Percentiles rank a stretch among this genome's conserved stretches.
Evolutionary conservation across 2,888 invertebrate species (phyloP).

Genomic region (Pediacus dermestoides): DNA sequence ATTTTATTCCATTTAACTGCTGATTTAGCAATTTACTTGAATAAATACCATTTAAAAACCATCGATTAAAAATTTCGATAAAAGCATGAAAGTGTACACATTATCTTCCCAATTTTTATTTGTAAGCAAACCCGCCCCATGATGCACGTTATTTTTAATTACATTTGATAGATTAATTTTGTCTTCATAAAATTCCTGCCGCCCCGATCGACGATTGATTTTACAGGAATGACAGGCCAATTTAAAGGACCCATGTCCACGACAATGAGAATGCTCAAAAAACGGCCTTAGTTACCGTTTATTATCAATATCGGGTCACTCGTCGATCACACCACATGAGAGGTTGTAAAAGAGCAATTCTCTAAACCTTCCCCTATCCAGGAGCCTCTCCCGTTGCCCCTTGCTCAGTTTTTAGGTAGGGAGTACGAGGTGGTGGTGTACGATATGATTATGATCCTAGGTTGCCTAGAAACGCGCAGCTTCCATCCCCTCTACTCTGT

Average conservation of each 20-base stretch:
- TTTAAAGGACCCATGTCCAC: slow-evolving; percentile 2
- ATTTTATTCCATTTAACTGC: no score
- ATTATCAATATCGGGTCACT: slow-evolving; percentile 41
- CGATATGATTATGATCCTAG: slow-evolving; percentile 51
- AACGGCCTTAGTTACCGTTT: slow-evolving; percentile 28
- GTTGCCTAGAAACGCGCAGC: slow-evolving; percentile 49
- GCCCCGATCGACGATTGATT: no score
- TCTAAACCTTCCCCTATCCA: slow-evolving; percentile 17
- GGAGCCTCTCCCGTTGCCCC: slow-evolving; percentile 24
- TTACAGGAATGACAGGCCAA: no score
- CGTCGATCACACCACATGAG: slow-evolving; percentile 35
- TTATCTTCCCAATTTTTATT: no score
- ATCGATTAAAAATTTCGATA: no score
- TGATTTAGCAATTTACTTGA: no score
- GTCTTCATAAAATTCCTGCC: no score
- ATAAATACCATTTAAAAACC: no score
- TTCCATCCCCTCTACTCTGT: slow-evolving; percentile 44
- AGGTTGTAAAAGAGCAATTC: slow-evolving; percentile 41
- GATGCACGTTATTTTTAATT: no score
- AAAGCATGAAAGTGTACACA: no score
- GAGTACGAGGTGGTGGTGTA: slow-evolving; percentile 34
- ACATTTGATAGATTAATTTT: no score
- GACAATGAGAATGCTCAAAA: slow-evolving; percentile 17
- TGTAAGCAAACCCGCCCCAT: no score
- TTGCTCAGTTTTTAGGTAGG: slow-evolving; percentile 28